Base-by-base conservation (phyloP, 2,113 vertebrate genomes). In the Rhizomys pruinosus region DNA sequence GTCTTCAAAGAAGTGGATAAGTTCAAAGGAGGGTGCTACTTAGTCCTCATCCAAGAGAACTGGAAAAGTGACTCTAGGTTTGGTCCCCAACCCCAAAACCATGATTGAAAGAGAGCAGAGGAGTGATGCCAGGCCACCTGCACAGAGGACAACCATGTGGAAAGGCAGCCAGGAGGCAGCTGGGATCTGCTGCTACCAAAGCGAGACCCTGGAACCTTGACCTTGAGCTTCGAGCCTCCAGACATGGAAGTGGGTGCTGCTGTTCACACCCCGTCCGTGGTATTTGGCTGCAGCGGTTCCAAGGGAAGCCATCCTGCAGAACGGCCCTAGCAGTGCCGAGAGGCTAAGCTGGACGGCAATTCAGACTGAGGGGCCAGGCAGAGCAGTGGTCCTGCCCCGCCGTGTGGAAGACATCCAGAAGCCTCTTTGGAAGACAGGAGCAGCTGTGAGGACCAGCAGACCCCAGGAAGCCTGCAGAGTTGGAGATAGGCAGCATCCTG, bases 391-490 rank as follows among this genome's bases (percentile, higher is more conserved):
- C 64, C 34, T 3, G n/a, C 68, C 1, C 16, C 7, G 32, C 8
- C 32, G 15, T 32, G 27, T 42, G 9, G n/a, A 32, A 20, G 79
- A 39, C n/a, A 71, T 29, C 22, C n/a, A 52, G 27, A 64, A 57
- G 44, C 5, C 19, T 19, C 57, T 57, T 4, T 3, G 19, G 32
- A 57, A 89, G 57, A 34, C n/a, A n/a, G n/a, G n/a, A n/a, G n/a
- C 42, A 27, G 39, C 32, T 4, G 15, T 2, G 1, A 25, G 59
- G 2, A 16, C 5, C 61, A 5, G 29, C 0, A 2, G 68, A 7
- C 37, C 27, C 39, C 4, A 2, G 12, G 44, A 52, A 61, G 63
- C 55, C 52, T 0, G 0, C 47, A 2, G 19, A 17, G 25, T n/a
- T 15, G 57, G 66, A 12, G 22, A 25, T 2, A 32, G 57, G 22